Evolutionary conservation across 2,888 invertebrate genomes (phyloP).

Genomic region (Diarsia rubi): DNA sequence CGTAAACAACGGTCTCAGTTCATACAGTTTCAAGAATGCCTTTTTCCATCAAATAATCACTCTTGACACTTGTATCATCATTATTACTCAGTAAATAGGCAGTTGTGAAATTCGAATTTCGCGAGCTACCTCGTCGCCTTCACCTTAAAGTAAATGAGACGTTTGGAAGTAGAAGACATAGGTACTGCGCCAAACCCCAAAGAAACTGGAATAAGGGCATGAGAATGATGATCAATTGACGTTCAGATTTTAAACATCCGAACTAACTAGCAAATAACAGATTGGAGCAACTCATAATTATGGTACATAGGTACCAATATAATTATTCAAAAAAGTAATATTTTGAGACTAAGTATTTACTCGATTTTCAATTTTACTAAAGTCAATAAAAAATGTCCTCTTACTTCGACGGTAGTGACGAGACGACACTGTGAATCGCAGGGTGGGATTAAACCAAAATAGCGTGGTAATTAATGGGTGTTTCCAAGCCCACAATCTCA

Average conservation of each 20-base stretch:
- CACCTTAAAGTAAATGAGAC: not conserved
- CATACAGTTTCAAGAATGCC: too few species aligned
- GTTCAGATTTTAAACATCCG: not conserved
- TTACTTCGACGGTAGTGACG: conserved; percentile 78
- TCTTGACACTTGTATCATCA: too few species aligned
- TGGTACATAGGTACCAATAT: not conserved
- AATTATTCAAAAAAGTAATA: not conserved
- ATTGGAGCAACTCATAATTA: not conserved
- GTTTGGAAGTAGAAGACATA: not conserved
- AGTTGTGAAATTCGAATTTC: too few species aligned
- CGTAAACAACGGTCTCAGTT: too few species aligned
- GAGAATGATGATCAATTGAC: not conserved
- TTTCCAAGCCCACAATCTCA: conserved; percentile 83
- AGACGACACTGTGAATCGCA: conserved; percentile 81
- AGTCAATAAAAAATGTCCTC: conserved; percentile 70
- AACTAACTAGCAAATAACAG: not conserved
- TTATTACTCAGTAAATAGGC: too few species aligned
- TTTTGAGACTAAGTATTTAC: not conserved
- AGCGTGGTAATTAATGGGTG: conserved; percentile 86
- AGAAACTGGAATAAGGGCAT: not conserved
- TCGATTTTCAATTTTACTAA: not conserved
- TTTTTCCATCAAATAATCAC: too few species aligned
- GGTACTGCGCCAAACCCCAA: not conserved
- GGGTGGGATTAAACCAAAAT: conserved; percentile 88
- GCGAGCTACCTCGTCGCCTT: too few species aligned